A percentile compares a stretch with the other conserved stretches of the same genome.
These are phyloP conservation scores for Amblyteles armatorius DNA, from an alignment of 2,888 invertebrate species.

Conservation along the genomic window DNA sequence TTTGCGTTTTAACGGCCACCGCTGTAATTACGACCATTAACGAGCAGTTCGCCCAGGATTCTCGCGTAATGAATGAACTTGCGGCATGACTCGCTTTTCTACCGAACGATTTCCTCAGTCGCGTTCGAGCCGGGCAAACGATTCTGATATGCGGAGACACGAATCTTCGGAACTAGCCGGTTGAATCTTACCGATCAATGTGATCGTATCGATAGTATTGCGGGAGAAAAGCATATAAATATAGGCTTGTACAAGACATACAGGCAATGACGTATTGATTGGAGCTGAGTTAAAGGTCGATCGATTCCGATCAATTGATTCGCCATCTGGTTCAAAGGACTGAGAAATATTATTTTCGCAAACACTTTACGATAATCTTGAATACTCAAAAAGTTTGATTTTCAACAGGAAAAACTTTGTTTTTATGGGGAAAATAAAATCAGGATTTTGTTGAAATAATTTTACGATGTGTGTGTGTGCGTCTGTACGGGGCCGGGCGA, in stretches of 20 bases:
- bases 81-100: conserved; percentile 68
- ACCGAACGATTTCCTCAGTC: conserved; percentile 66
- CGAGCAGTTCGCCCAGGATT: conserved; percentile 74
- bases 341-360: background rate
- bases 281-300: no score
- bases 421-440: no score
- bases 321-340: background rate
- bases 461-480: background rate
- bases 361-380: background rate
- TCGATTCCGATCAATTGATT: no score
- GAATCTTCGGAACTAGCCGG: background rate
- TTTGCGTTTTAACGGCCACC: conserved; percentile 71
- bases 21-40: conserved; percentile 76
- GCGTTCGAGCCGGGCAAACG: conserved; percentile 62
- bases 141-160: background rate
- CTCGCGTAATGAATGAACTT: conserved; percentile 74
- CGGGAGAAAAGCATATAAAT: no score
- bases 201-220: background rate
- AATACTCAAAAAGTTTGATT: background rate
- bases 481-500: no score
- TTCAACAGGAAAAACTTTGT: background rate
- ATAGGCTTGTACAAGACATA: no score
- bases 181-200: background rate
- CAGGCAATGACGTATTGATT: background rate
- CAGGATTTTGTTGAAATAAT: background rate